Evolutionary conservation across 35 echinoderm and acorn worm genomes (phyloP), one percentile per base, ranked within the genome.

Genomic region (Apostichopus californicus): DNA sequence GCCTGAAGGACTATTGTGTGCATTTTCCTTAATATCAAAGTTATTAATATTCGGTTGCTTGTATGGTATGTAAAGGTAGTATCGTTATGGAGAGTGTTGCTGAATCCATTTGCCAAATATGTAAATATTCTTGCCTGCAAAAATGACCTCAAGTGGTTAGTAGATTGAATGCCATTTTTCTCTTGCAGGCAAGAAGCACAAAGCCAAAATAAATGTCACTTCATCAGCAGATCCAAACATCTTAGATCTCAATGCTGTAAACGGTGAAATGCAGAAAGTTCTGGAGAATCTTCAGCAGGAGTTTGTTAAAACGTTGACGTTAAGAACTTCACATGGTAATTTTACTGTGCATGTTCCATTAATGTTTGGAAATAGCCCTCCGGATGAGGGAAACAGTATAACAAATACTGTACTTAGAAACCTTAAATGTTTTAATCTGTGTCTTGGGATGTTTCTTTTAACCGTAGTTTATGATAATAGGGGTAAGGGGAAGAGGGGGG

Each of bases 291-390:
- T 96, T n/a, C 87, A 91, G 61, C 90, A 96, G 73, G 90, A 94
- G 77, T 94, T 90, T 90, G 86, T 89, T 55, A 94, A 93, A 66
- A 78, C 93, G 4, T 73, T 96, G 22, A 94, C 71, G 14, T 91
- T 96, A 54, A 63, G 95, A 20, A 94, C 95, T 23, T 96, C 95
- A 87, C 95, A 96, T 55, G 95, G 95, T 96, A 46, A 46, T 83
- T 61, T 9, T 66, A 46, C 59, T 78, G 92, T 78, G 3, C 25
- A 11, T 46, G 34, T 46, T 3, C 34, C 34, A 46, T 46, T 46
- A 46, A 46, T 46, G 2, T 46, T 46, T 46, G 34, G 34, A 46
- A 46, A 46, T 46, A 46, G 34, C 34, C 34, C 34, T 46, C 34
- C 3, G 34, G 34, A 46, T 46, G 0, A 46, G 2, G 3, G 34